Evolutionary conservation across 2,888 invertebrate species (phyloP), one percentile per base, ranked within the genome.

Genomic region (Petrolisthes manimaculis): DNA sequence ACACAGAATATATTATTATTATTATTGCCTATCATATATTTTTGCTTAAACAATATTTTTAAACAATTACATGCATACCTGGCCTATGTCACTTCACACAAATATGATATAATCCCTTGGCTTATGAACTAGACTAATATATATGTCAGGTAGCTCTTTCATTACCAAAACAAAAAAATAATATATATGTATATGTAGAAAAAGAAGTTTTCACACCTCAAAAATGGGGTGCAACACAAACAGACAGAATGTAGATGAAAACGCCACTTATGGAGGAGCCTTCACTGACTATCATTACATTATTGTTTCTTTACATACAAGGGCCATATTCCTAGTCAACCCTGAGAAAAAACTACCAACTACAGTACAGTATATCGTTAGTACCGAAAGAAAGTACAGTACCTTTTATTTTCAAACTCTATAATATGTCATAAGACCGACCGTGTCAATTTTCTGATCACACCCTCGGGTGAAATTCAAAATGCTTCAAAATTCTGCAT

Each of bases 111-210:
- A 86, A 80, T 51, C 54, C 55, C 86, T 86, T 74, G 67, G 81
- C 86, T 86, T 86, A 86, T 80, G 55, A 80, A 82, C 86, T 86
- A 86, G 37, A 81, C 81, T 81, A 86, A 74, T 12, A 55, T 71
- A 55, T 56, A 82, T 75, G 86, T 84, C 84, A 84, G 84, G 84
- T 84, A 84, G 84, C 84, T 78, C 67, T 78, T 78, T 84, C 84
- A 84, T 84, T 84, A 84, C 84, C 78, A 78, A 53, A 61, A 78
- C 51, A 84, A 84, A 84, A 84, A 83, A 53, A 75, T 84, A 84
- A 71, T 71, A 71, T 71, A 71, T 71, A 71, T 21, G n/a, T 6
- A n/a, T 71, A 71, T n/a, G 21, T n/a, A 78, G 78, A 84, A 61
- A 37, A 67, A 84, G 84, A 56, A 78, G 84, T 78, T 78, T 84